Conservation (phyloP, 2,888 invertebrate genomes). For the Macrophya alboannulata region DNA sequence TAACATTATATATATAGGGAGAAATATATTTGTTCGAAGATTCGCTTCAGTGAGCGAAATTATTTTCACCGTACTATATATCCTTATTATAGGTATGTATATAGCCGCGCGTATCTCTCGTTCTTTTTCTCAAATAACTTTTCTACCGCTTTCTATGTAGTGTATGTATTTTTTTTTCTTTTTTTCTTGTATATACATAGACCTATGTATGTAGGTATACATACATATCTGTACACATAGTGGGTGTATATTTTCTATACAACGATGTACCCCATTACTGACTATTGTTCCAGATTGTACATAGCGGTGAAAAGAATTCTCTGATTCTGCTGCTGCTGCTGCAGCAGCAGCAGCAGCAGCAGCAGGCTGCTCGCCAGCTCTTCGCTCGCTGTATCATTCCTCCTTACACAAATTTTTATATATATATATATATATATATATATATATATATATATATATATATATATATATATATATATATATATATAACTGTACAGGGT, state of each 20-base stretch:
- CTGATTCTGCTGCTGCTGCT: neutral
- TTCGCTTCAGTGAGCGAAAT: neutral
- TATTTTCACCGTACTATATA: slow-evolving; percentile 11
- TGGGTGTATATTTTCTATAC: neutral
- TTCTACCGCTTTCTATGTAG: neutral
- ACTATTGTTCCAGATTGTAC: slow-evolving; percentile 47
- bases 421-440: neutral
- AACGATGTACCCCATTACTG: slow-evolving; percentile 27
- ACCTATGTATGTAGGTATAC: no score
- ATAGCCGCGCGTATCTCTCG: neutral
- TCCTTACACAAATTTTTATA: neutral
- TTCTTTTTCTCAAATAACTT: slow-evolving; percentile 37
- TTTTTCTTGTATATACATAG: neutral
- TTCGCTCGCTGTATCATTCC: neutral
- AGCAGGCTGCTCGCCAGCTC: neutral
- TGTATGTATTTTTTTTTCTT: neutral
- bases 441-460: neutral
- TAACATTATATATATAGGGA: neutral
- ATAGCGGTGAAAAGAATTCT: slow-evolving; percentile 42
- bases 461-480: no score
- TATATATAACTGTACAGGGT: no score
- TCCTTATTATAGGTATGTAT: no score
- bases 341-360: neutral
- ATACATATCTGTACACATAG: neutral
- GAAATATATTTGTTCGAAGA: neutral